phyloP scores from a whole-genome alignment of 2,797 vertebrate species.

The Loris lydekkerianus region DNA sequence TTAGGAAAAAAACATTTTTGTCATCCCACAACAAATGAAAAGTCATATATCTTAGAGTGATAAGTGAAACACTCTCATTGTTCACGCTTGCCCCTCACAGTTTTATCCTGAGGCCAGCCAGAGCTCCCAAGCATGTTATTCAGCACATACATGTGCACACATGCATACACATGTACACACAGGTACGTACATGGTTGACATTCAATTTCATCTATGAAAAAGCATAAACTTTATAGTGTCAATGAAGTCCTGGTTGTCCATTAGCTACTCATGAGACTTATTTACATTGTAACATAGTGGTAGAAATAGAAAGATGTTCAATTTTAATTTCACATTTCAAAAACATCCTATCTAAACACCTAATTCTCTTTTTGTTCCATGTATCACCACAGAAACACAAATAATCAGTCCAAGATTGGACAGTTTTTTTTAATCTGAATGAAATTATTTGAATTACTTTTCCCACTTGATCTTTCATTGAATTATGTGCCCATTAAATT shows the following conservation, averaged over 20 bases:
- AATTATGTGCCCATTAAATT: neutral
- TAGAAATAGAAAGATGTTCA: slow-evolving; percentile 1
- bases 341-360: neutral
- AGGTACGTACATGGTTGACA: neutral
- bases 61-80: neutral
- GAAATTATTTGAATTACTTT: slow-evolving; percentile 29
- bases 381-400: neutral
- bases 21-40: neutral
- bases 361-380: neutral
- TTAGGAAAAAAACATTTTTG: slow-evolving; percentile 16
- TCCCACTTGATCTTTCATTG: neutral
- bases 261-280: neutral
- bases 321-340: slow-evolving; percentile 11
- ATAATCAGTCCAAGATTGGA: neutral
- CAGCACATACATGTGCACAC: neutral
- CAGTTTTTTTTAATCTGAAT: neutral
- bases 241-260: neutral
- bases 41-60: neutral
- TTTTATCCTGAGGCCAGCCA: neutral
- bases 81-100: neutral
- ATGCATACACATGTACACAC: neutral
- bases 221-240: neutral
- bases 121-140: neutral
- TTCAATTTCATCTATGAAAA: slow-evolving; percentile 55
- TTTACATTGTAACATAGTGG: neutral